These are phyloP conservation scores for Callithrix jacchus DNA, from an alignment of 2,113 vertebrate species.

Conservation along the genomic window DNA sequence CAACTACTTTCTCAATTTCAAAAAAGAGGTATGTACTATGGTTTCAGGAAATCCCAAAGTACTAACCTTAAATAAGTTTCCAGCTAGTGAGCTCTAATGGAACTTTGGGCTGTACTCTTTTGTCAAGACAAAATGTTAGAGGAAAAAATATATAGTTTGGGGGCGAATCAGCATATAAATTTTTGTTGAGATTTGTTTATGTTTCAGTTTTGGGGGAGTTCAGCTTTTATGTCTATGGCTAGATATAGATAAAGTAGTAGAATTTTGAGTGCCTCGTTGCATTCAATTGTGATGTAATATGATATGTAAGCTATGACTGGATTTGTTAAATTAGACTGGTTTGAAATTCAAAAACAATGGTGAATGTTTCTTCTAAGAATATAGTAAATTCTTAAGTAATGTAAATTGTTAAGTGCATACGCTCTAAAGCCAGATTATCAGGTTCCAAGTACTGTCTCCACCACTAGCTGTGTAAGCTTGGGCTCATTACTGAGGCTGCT, in stretches of 20 bases:
- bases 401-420: neutral
- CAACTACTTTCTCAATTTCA: constrained; percentile 98
- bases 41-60: neutral
- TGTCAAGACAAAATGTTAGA: neutral
- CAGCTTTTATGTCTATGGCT: neutral
- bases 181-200: constrained; percentile 12
- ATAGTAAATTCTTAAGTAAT: constrained; percentile 3
- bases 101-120: neutral
- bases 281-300: neutral
- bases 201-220: neutral
- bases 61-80: neutral
- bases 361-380: neutral
- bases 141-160: neutral
- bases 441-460: neutral
- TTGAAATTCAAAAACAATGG: neutral
- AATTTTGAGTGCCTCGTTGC: neutral
- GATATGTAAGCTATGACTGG: neutral
- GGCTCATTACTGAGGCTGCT: neutral
- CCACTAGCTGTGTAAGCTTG: neutral
- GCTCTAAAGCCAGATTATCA: neutral
- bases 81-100: neutral
- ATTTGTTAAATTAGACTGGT: neutral
- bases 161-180: neutral
- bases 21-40: constrained; percentile 90
- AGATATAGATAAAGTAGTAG: neutral